Evolutionary conservation across 2,797 vertebrate genomes (phyloP), one percentile per base, ranked within the genome.

Genomic region (Gymnoscopelus braueri): DNA sequence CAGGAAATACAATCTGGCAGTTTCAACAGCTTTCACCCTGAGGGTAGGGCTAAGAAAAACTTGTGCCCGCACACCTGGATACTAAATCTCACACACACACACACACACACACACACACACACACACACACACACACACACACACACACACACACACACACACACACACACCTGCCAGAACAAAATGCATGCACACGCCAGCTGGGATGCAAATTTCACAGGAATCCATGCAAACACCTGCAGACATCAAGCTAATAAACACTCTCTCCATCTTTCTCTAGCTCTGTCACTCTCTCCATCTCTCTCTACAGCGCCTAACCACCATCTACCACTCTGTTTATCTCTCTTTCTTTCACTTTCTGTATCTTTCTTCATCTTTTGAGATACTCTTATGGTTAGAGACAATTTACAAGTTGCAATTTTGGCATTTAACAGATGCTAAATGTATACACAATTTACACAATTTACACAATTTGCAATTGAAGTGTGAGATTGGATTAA

Each of bases 1-100:
- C 75, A 77, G 68, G 68, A 64, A 58, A 68, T 79, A 71, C 53
- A 44, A 77, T 57, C 72, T 85, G 83, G 72, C 82, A 83, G 79
- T 64, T 69, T 62, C 64, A 80, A 67, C 49, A 65, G 71, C 69
- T 75, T 85, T 70, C 56, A 78, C 68, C 85, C 76, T 58, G 0
- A 78, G 80, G 82, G 72, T 23, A 58, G 65, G 0, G 60, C 51
- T 8, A 5, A 64, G 49, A 58, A 60, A 75, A 78, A 69, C 71
- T 55, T 61, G 59, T 64, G 67, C 48, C 19, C 63, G 69, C 69
- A 67, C 72, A 75, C 77, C 65, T 73, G 72, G 75, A 72, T 61
- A 52, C 62, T 61, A 68, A 80, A 60, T 44, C 69, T 5, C 32
- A 32, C 5, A 32, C 32, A 32, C 32, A 32, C 32, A 77, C 74